Evolutionary conservation across 2,888 invertebrate species (phyloP).

Genomic region (Dasypogon diadema): DNA sequence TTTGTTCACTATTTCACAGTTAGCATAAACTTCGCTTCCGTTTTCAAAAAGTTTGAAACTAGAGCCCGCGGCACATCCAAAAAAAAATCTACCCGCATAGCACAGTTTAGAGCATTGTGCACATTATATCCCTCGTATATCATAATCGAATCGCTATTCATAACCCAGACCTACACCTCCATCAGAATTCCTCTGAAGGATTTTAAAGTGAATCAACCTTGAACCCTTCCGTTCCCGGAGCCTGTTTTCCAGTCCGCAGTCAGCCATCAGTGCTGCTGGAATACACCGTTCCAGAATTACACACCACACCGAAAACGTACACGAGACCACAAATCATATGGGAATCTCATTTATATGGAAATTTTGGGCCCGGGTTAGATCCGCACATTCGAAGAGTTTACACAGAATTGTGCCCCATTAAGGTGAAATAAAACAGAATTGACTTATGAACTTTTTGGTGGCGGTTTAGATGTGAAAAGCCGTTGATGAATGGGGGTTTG

Average conservation of each 20-base stretch:
- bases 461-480: conserved; percentile 14
- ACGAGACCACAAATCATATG: conserved; percentile 13
- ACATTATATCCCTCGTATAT: conserved; percentile 25
- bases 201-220: conserved; percentile 32
- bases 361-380: not conserved
- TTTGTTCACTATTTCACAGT: too few relatives aligned
- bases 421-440: conserved; percentile 16
- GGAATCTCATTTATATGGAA: conserved; percentile 19
- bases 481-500: conserved; percentile 2
- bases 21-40: too few relatives aligned
- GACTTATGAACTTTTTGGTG: conserved; percentile 19
- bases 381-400: not conserved
- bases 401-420: conserved; percentile 7
- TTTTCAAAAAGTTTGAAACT: too few relatives aligned
- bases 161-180: conserved; percentile 12
- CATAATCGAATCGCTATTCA: conserved; percentile 41
- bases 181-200: not conserved
- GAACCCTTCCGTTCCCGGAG: conserved; percentile 2
- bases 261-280: not conserved
- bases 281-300: not conserved
- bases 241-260: not conserved
- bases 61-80: too few relatives aligned
- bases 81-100: too few relatives aligned
- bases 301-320: not conserved
- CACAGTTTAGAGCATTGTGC: not conserved